Evolutionary conservation across 2,797 vertebrate species (phyloP).

Genomic region (Micromesistius poutassou): DNA sequence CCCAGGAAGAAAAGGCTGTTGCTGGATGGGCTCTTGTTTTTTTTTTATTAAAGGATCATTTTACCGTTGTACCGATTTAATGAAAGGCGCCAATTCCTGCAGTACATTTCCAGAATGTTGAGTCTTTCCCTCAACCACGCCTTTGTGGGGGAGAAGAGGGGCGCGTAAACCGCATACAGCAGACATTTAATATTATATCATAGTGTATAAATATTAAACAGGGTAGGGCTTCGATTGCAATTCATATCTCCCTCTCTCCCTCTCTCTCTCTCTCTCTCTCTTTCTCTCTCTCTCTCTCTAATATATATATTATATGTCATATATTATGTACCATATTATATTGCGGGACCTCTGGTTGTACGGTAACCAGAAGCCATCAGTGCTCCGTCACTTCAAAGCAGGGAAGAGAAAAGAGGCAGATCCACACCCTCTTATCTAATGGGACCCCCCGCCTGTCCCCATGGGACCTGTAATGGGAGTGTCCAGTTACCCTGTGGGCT

Average conservation of each 20-base stretch:
- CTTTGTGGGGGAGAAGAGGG: not conserved
- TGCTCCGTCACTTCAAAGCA: not conserved
- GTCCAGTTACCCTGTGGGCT: constrained; percentile 2
- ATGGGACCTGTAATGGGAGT: not conserved
- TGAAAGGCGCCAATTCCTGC: not conserved
- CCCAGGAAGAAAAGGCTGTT: not conserved
- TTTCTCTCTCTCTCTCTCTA: not conserved
- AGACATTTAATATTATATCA: not conserved
- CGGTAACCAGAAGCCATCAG: constrained; percentile 1
- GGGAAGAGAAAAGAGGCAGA: not conserved
- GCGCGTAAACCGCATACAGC: not conserved
- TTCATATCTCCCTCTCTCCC: too few relatives aligned
- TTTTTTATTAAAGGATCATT: not conserved
- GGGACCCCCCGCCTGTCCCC: not conserved
- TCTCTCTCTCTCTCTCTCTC: too few relatives aligned
- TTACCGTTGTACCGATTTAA: not conserved
- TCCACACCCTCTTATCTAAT: constrained; percentile 1
- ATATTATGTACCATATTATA: constrained; percentile 1
- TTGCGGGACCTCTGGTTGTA: not conserved
- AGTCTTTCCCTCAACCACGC: not conserved
- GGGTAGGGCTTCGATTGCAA: too few relatives aligned
- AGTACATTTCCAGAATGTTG: not conserved
- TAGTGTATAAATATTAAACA: not conserved
- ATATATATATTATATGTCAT: not conserved
- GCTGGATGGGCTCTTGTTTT: too few relatives aligned